Evolutionary conservation across 2,797 vertebrate species (phyloP).

Genomic region (Bryconaethiops microstoma): DNA sequence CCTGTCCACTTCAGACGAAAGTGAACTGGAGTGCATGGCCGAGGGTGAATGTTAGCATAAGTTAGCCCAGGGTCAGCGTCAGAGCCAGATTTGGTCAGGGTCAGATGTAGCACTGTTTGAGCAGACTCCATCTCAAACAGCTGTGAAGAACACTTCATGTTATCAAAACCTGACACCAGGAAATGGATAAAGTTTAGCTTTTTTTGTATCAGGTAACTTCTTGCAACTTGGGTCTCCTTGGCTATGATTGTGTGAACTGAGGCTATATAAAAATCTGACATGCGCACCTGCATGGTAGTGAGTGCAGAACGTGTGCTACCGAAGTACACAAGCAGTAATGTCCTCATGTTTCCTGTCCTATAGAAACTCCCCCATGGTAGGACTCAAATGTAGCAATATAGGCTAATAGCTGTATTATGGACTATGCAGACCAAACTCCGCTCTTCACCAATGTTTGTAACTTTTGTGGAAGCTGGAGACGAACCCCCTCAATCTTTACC

Average conservation of each 20-base stretch:
- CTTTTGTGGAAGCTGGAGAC: neutral
- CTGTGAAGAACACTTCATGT: constrained; percentile 1
- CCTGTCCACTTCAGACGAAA: constrained; percentile 35
- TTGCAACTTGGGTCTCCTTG: neutral
- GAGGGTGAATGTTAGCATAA: constrained; percentile 30
- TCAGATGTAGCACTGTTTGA: constrained; percentile 45
- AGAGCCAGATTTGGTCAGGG: constrained; percentile 19
- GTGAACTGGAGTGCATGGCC: constrained; percentile 36
- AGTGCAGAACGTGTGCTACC: neutral
- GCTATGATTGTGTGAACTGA: neutral
- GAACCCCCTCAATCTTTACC: neutral
- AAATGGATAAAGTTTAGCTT: neutral
- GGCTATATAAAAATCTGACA: neutral
- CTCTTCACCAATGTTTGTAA: neutral
- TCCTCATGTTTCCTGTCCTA: neutral
- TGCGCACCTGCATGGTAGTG: neutral
- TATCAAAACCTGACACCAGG: constrained; percentile 6
- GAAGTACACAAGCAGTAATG: neutral
- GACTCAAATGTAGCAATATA: neutral
- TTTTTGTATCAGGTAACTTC: neutral
- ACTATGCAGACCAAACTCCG: neutral
- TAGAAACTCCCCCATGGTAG: neutral
- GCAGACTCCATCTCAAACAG: constrained; percentile 9
- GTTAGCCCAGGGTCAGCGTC: constrained; percentile 15
- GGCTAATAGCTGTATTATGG: neutral